phyloP scores from a whole-genome alignment of 2,888 invertebrate genomes.

The Drosophila cognata region DNA sequence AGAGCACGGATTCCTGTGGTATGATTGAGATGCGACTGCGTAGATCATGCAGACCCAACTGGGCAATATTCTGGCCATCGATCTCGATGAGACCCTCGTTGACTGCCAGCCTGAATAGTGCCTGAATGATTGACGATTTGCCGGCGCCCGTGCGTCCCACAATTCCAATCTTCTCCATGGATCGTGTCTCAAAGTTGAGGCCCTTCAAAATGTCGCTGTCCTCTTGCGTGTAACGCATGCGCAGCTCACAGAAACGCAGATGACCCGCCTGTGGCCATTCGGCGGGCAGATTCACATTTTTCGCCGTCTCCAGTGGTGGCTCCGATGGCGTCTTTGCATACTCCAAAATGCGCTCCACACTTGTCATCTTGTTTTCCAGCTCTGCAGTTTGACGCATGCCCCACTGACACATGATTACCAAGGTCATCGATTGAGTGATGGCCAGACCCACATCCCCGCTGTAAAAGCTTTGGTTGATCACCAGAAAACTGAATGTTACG shows the following conservation, averaged over 20 bases:
- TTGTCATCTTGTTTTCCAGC: conserved; percentile 92
- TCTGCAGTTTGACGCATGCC: conserved; percentile 95
- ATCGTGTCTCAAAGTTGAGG: conserved; percentile 88
- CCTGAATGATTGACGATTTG: conserved; percentile 92
- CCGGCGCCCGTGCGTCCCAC: conserved; percentile 96
- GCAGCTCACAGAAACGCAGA: conserved; percentile 88
- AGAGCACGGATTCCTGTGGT: conserved; percentile 95
- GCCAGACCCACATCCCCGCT: conserved; percentile 90
- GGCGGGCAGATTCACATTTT: conserved; percentile 81
- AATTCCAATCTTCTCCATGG: conserved; percentile 89
- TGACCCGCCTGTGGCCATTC: conserved; percentile 90
- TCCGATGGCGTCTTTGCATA: conserved; percentile 90
- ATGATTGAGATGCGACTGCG: conserved; percentile 94
- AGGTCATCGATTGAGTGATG: conserved; percentile 89
- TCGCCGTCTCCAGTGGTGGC: conserved; percentile 86
- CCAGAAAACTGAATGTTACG: conserved; percentile 94
- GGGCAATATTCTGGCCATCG: conserved; percentile 89
- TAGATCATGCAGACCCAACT: conserved; percentile 91
- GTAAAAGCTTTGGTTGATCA: conserved; percentile 85
- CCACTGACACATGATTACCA: conserved; percentile 91
- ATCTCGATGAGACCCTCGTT: conserved; percentile 92
- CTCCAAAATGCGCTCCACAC: conserved; percentile 93
- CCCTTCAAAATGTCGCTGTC: conserved; percentile 89
- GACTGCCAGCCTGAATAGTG: conserved; percentile 92
- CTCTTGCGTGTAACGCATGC: conserved; percentile 89